These are phyloP conservation scores for Drosophila burlai DNA, from an alignment of 1,140 invertebrate genomes.

Conservation along the genomic window DNA sequence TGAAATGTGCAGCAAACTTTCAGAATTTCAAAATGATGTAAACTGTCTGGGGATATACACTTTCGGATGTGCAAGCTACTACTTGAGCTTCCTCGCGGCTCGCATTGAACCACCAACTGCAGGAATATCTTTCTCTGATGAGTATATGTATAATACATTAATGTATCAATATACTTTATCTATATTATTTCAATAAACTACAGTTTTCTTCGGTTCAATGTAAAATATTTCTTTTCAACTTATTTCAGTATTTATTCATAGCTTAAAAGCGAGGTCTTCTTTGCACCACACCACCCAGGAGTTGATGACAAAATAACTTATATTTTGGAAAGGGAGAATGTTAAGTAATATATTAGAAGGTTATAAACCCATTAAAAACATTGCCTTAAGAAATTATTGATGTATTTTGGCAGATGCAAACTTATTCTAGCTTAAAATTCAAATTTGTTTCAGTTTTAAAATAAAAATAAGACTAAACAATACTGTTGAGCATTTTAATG, in stretches of 20 bases:
- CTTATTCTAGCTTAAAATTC: background rate
- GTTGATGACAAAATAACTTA: background rate
- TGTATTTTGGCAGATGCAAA: background rate
- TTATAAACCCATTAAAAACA: background rate
- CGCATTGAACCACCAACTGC: conserved; percentile 11
- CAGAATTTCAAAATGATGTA: background rate
- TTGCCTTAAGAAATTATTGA: background rate
- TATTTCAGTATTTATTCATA: background rate
- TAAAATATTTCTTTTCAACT: background rate
- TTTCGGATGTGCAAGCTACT: background rate
- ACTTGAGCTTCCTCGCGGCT: background rate
- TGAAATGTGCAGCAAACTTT: conserved; percentile 36
- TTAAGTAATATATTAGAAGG: background rate
- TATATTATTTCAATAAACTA: conserved; percentile 14
- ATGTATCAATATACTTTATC: conserved; percentile 1
- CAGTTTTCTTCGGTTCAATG: conserved; percentile 7
- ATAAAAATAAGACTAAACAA: background rate
- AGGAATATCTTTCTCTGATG: background rate
- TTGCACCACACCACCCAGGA: background rate
- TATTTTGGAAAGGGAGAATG: no score
- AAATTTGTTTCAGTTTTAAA: background rate
- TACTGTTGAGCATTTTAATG: no score
- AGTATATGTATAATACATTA: no score
- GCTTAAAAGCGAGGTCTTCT: background rate
- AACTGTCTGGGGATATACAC: background rate